Evolutionary conservation across 2,113 vertebrate genomes (phyloP), one percentile per base, ranked within the genome.

Genomic region (Antigone vipio): DNA sequence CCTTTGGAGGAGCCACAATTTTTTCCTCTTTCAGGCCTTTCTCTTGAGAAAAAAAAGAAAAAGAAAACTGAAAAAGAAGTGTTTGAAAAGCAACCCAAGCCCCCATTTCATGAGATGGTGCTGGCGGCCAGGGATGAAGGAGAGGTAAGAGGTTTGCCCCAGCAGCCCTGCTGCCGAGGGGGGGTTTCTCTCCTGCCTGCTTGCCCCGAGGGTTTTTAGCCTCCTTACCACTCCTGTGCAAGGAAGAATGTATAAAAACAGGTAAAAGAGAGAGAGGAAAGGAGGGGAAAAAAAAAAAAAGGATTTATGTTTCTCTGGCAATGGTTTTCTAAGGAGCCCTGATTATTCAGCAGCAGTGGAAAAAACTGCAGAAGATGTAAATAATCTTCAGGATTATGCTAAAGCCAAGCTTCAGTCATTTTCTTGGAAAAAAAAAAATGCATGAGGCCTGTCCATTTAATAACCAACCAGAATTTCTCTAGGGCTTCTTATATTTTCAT

Each of bases 371-470:
- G 88, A 81, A 80, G 75, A 95, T 92, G 78, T 95, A 96, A 96
- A 92, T 93, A 96, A 94, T 93, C 81, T 86, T 76, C 42, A 62
- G 89, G 85, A 92, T 95, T 97, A 92, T 80, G 77, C 53, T 94
- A 88, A 96, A 93, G 93, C 97, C 95, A 95, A 74, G 74, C 74
- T 95, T 92, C 91, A 89, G 84, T 91, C 89, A 44, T 92, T 89
- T 95, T 79, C 85, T 30, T 79, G 81, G 64, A 26, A 9, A 53
- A 74, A 79, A 85, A 90, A 76, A 77, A 79, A 60, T 4, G 66
- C 35, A 58, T 3, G 14, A 87, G 32, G 67, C 38, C 81, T 58
- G 59, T 83, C 88, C 87, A 22, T 95, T 95, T 95, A 91, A 91
- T 91, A 95, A 69, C 8, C 86, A 91, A 69, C 40, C 67, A 74